Evolutionary conservation across 2,888 invertebrate species (phyloP).

Genomic region (Disparrhopalites patrizii): DNA sequence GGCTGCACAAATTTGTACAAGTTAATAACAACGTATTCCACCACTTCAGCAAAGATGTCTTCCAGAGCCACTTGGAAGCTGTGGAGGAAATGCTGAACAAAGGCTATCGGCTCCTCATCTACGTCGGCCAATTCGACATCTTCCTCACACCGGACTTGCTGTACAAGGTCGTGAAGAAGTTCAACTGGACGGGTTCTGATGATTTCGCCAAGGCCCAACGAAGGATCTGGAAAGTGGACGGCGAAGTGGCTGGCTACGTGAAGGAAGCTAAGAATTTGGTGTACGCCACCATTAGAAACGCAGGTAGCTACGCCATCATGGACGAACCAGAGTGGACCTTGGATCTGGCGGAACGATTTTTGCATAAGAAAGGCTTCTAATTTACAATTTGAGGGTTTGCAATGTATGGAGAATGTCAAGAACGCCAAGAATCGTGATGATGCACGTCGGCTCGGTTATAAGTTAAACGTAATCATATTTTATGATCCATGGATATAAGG

Average conservation of each 20-base stretch:
- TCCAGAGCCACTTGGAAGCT: background rate
- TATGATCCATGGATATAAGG: too few species aligned
- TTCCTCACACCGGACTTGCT: conserved; percentile 85
- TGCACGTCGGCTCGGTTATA: too few species aligned
- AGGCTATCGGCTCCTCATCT: conserved; percentile 59
- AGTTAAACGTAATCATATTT: too few species aligned
- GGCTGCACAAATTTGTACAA: background rate
- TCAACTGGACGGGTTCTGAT: conserved; percentile 64
- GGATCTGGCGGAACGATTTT: background rate
- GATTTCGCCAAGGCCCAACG: conserved; percentile 64
- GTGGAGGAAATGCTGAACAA: conserved; percentile 67
- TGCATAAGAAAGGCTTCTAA: background rate
- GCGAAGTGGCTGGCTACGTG: conserved; percentile 69
- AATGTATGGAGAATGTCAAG: too few species aligned
- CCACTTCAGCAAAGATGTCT: background rate
- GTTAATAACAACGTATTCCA: background rate
- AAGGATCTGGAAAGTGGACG: conserved; percentile 62
- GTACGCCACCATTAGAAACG: conserved; percentile 69
- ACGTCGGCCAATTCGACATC: conserved; percentile 86
- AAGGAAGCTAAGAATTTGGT: conserved; percentile 67
- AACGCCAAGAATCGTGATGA: too few species aligned
- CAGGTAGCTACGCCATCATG: conserved; percentile 56
- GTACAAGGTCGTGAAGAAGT: conserved; percentile 66
- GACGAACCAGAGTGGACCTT: background rate
- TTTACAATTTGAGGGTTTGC: too few species aligned